These are phyloP conservation scores for Lagopus leucura DNA, from an alignment of 2,113 vertebrate species.

Conservation along the genomic window DNA sequence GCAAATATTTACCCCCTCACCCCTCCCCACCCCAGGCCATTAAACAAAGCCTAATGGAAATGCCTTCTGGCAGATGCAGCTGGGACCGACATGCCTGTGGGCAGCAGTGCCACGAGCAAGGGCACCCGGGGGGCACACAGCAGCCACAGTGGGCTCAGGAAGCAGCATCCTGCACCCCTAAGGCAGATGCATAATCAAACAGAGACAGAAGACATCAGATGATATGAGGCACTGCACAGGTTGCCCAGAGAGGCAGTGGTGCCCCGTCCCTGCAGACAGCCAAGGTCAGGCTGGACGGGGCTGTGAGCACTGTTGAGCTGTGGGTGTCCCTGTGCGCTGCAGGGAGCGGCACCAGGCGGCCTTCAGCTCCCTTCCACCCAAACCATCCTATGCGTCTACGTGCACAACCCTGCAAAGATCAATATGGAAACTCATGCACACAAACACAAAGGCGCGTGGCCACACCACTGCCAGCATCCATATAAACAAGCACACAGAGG, in stretches of 20 bases:
- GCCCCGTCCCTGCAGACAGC: no score
- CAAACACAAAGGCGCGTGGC: background rate
- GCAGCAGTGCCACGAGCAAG: background rate
- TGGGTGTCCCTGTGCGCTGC: no score
- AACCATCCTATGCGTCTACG: accelerated
- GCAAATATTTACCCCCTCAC: slow-evolving; percentile 59
- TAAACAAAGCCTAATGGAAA: background rate
- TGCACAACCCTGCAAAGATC: accelerated
- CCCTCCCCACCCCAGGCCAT: background rate
- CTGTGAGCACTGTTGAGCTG: no score
- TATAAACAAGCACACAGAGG: background rate
- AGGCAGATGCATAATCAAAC: accelerated
- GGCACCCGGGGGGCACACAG: background rate
- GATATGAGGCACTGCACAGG: no score
- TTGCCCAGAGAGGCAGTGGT: no score
- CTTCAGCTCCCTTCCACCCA: no score
- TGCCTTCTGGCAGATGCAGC: background rate
- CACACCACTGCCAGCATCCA: background rate
- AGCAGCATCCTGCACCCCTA: accelerated
- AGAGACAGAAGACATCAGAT: accelerated
- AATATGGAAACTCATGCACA: accelerated
- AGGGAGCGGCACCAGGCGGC: no score
- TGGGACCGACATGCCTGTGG: background rate
- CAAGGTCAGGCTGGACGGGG: no score
- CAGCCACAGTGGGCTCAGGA: background rate